Evolutionary conservation across 2,113 vertebrate species (phyloP).

Genomic region (Polyodon spathula): DNA sequence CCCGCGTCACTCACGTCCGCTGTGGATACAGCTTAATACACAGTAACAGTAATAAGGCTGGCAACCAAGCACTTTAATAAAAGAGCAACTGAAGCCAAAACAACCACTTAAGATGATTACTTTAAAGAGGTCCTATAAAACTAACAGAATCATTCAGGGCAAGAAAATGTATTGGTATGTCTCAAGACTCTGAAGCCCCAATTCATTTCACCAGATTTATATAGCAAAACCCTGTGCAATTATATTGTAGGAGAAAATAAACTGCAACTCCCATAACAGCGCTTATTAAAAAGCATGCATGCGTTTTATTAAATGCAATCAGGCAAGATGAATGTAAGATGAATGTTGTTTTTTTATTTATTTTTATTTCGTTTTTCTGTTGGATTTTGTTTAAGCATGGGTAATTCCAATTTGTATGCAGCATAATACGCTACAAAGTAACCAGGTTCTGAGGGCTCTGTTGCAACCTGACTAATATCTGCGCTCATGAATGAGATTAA

Average conservation of each 20-base stretch:
- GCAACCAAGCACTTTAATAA: no score
- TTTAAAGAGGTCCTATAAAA: conserved; percentile 40
- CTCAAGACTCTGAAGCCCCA: conserved; percentile 39
- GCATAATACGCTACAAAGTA: no score
- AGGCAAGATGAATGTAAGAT: conserved; percentile 7
- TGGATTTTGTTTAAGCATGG: no score
- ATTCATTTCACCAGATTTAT: conserved; percentile 61
- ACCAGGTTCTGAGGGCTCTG: no score
- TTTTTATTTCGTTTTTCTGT: no score
- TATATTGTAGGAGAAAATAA: conserved; percentile 43
- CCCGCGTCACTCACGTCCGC: no score
- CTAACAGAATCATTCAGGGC: conserved; percentile 23
- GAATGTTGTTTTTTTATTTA: no score
- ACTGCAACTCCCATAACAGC: conserved; percentile 42
- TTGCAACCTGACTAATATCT: conserved; percentile 6
- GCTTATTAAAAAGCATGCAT: conserved; percentile 30
- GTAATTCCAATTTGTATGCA: no score
- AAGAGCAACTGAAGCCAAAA: conserved; percentile 35
- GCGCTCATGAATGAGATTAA: no score
- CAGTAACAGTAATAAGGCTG: conserved; percentile 23
- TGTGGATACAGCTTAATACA: no score
- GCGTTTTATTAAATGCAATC: conserved; percentile 13
- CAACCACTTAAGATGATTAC: conserved; percentile 38
- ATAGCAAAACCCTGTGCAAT: conserved; percentile 42
- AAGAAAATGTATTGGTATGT: conserved; percentile 30